Conservation (phyloP, 2,797 vertebrate species). For the Mormyrops attenuatus region DNA sequence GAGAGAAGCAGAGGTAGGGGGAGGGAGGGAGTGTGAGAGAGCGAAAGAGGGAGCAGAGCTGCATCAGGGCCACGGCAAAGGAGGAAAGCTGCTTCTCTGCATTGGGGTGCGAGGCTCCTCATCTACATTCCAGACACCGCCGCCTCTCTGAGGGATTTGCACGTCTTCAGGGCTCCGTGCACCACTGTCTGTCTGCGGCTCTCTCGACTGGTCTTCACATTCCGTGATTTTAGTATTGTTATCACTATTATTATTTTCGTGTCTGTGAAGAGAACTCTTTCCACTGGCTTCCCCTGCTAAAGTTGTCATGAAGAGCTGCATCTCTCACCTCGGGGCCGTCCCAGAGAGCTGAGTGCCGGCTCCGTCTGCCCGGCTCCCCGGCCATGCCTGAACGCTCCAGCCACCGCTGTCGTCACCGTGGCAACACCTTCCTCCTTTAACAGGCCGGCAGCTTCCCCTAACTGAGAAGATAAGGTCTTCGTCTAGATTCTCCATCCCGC, state of each 20-base stretch:
- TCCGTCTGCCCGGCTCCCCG: neutral
- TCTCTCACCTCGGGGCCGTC: conserved; percentile 11
- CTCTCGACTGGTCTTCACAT: conserved; percentile 17
- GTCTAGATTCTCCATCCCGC: conserved; percentile 5
- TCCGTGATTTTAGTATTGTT: neutral
- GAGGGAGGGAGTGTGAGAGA: conserved; percentile 35
- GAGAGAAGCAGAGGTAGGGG: conserved; percentile 17
- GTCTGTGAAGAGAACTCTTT: conserved; percentile 27
- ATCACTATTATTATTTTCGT: conserved; percentile 1
- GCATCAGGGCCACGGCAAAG: conserved; percentile 39
- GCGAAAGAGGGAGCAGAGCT: conserved; percentile 33
- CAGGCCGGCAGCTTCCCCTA: conserved; percentile 14
- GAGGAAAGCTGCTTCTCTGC: conserved; percentile 53
- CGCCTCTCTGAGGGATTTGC: conserved; percentile 37
- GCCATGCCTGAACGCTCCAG: neutral
- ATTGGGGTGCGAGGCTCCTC: conserved; percentile 53
- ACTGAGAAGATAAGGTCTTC: conserved; percentile 12
- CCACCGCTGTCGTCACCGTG: conserved; percentile 11
- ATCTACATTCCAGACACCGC: conserved; percentile 57
- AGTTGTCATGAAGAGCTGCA: conserved; percentile 29
- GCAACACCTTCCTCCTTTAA: neutral
- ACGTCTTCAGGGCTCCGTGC: conserved; percentile 39
- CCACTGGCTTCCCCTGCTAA: conserved; percentile 20
- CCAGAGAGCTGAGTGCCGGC: neutral
- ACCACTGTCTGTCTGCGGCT: conserved; percentile 32